Evolutionary conservation across 1,140 invertebrate genomes (phyloP).

Genomic region (Magallana angulata): DNA sequence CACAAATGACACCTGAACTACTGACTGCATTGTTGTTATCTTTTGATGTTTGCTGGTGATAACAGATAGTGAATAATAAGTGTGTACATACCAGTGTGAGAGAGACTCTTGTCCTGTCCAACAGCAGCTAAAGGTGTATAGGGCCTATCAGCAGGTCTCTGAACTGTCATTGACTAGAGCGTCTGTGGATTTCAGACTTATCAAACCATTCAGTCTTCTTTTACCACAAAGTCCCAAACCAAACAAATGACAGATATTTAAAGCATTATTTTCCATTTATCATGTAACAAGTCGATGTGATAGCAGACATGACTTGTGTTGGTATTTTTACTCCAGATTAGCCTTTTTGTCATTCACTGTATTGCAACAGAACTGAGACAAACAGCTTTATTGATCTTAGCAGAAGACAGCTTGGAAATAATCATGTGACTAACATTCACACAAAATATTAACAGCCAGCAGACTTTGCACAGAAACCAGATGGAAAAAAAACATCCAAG

Average conservation of each 20-base stretch:
- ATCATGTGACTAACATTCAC: slow-evolving; percentile 25
- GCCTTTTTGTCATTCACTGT: neutral
- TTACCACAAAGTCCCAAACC: slow-evolving; percentile 21
- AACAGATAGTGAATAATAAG: slow-evolving; percentile 35
- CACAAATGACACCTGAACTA: slow-evolving; percentile 33
- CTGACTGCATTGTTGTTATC: slow-evolving; percentile 16
- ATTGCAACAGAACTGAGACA: neutral
- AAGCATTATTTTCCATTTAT: slow-evolving; percentile 26
- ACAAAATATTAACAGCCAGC: slow-evolving; percentile 2
- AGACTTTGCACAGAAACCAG: neutral
- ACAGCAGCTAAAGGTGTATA: neutral
- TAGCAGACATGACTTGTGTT: slow-evolving; percentile 7
- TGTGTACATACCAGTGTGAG: slow-evolving; percentile 25
- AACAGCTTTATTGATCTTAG: slow-evolving; percentile 34
- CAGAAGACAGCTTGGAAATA: slow-evolving; percentile 27
- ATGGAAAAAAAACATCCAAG: no score
- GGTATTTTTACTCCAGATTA: slow-evolving; percentile 3
- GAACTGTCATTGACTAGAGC: slow-evolving; percentile 19
- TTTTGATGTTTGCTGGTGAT: slow-evolving; percentile 33
- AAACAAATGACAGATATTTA: slow-evolving; percentile 32
- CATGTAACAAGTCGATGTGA: slow-evolving; percentile 27
- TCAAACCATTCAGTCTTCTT: slow-evolving; percentile 28
- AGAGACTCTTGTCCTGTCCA: neutral
- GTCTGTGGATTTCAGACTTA: slow-evolving; percentile 25
- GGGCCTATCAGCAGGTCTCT: neutral